Conservation (phyloP, 2,113 vertebrate genomes). For the Sclerurus mexicanus region DNA sequence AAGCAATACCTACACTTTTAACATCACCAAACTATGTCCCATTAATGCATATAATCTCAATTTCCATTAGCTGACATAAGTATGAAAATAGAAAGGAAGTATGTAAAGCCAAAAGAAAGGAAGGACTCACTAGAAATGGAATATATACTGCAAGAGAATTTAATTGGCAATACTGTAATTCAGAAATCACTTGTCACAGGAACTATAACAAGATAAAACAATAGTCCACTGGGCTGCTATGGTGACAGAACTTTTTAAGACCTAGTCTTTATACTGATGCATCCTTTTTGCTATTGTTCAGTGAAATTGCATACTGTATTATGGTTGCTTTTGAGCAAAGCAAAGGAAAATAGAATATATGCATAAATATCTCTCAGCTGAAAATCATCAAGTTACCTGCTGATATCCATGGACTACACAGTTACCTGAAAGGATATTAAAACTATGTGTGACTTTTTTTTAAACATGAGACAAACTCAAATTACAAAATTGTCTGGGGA, state of each 20-base stretch:
- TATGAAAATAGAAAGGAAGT: neutral
- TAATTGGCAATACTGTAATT: neutral
- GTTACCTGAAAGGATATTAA: neutral
- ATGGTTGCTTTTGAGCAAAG: neutral
- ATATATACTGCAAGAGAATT: neutral
- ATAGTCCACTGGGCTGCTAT: neutral
- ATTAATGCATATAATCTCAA: constrained; percentile 19
- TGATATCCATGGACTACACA: neutral
- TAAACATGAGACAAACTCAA: neutral
- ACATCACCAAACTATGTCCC: neutral
- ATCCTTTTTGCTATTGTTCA: neutral
- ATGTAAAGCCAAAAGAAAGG: neutral
- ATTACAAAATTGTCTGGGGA: neutral
- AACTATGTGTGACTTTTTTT: neutral
- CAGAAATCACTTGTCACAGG: neutral
- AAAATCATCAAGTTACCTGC: neutral
- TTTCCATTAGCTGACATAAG: constrained; percentile 38
- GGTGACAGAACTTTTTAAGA: neutral
- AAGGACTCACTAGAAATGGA: neutral
- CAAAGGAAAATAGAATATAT: neutral
- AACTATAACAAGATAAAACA: neutral
- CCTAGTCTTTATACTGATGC: neutral
- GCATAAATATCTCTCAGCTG: neutral
- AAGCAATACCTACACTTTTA: constrained; percentile 10
- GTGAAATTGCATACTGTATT: neutral